Conservation (phyloP, 2,797 vertebrate species). For the Mormyrops boulengeri region DNA sequence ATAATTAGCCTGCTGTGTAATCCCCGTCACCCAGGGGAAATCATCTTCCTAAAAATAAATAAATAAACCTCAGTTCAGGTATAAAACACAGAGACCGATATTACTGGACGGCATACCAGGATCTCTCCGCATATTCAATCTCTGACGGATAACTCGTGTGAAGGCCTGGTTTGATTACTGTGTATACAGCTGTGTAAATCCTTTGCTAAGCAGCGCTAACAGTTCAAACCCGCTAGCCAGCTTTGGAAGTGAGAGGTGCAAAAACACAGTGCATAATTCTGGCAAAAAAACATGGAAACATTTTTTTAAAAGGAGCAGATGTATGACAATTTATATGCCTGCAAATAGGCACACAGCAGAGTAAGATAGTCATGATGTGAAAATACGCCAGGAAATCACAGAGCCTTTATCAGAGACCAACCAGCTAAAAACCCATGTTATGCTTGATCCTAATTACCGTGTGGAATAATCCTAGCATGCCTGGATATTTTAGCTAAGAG, state of each 20-base stretch:
- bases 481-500: neutral
- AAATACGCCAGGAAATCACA: neutral
- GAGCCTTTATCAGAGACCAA: neutral
- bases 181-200: neutral
- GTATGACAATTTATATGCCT: neutral
- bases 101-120: neutral
- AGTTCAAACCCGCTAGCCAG: neutral
- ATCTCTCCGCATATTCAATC: neutral
- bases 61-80: slow-evolving; percentile 6
- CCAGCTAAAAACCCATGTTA: neutral
- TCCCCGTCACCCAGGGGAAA: slow-evolving; percentile 24
- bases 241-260: neutral
- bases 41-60: slow-evolving; percentile 22
- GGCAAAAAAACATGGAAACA: neutral
- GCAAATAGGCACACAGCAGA: neutral
- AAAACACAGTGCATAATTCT: neutral
- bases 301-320: neutral
- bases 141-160: neutral
- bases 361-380: neutral
- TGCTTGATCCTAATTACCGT: neutral
- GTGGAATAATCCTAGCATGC: neutral
- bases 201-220: neutral
- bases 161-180: neutral
- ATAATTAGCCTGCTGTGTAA: slow-evolving; percentile 41
- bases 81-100: slow-evolving; percentile 5